Percentiles rank a stretch among this genome's conserved stretches.
These are phyloP conservation scores for Scolopax bukidnonensis DNA, from an alignment of 2,797 vertebrate species.

Conservation along the genomic window DNA sequence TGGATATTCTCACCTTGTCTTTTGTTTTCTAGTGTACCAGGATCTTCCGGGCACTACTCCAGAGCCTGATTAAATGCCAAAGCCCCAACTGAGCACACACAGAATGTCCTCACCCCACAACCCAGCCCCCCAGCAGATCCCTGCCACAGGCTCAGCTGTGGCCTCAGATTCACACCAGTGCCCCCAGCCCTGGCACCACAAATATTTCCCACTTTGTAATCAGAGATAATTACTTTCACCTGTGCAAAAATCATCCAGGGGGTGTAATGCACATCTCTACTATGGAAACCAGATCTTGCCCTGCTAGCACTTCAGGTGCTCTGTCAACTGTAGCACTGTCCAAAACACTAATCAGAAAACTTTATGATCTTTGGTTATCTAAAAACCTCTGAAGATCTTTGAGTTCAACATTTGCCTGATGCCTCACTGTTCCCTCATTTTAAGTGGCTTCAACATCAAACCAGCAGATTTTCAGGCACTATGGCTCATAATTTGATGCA, in stretches of 20 bases:
- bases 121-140: not conserved
- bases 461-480: not conserved
- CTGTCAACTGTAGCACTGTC: not conserved
- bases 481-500: not conserved
- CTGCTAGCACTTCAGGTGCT: not conserved
- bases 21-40: not conserved
- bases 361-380: not conserved
- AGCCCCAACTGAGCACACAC: accelerated
- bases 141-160: not conserved
- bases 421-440: not conserved
- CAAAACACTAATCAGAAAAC: not conserved
- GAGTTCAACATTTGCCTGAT: not conserved
- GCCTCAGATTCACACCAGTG: not conserved
- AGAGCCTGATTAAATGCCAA: not conserved
- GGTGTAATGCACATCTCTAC: not conserved
- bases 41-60: not conserved
- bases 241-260: not conserved
- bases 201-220: not conserved
- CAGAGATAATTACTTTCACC: not conserved
- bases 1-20: not conserved
- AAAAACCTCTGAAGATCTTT: not conserved
- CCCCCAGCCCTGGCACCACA: not conserved
- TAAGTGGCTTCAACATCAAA: not conserved
- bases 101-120: not conserved
- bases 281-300: not conserved